Conservation (phyloP, 2,797 vertebrate genomes). For the Cyclopterus lumpus region DNA sequence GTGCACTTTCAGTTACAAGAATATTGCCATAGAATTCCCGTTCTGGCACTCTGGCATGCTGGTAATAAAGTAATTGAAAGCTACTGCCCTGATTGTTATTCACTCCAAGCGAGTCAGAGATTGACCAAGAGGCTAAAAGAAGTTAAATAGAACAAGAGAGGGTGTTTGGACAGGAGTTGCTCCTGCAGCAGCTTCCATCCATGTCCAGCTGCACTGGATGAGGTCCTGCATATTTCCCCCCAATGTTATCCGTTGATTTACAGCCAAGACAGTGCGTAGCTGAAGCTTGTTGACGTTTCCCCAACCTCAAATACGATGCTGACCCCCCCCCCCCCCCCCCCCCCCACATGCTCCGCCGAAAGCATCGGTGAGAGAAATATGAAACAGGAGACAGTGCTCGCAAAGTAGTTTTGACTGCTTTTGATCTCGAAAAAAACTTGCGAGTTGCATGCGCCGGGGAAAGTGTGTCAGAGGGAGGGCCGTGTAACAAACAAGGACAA, state of each 20-base stretch:
- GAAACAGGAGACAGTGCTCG: conserved; percentile 44
- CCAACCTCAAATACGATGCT: conserved; percentile 34
- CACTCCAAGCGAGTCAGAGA: conserved; percentile 32
- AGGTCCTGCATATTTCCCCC: conserved; percentile 47
- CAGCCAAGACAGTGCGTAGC: conserved; percentile 46
- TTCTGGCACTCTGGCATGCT: conserved; percentile 43
- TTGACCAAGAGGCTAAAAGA: conserved; percentile 40
- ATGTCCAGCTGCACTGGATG: conserved; percentile 64
- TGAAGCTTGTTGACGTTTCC: conserved; percentile 74
- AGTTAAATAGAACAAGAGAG: conserved; percentile 23
- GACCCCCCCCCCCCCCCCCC: conserved; percentile 11
- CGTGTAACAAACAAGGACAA: conserved; percentile 57
- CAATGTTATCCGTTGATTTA: conserved; percentile 72
- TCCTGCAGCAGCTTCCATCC: conserved; percentile 58
- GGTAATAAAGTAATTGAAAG: conserved; percentile 50
- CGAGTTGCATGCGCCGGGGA: conserved; percentile 42
- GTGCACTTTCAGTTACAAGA: neutral
- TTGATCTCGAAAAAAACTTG: conserved; percentile 44
- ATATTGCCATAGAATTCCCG: conserved; percentile 12
- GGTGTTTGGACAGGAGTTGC: conserved; percentile 61
- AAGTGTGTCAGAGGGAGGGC: conserved; percentile 60
- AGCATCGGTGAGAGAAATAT: conserved; percentile 47
- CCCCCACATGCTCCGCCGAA: conserved; percentile 22
- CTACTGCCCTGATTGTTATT: conserved; percentile 30
- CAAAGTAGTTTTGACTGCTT: conserved; percentile 23